Base-by-base conservation (phyloP, 2,888 invertebrate genomes). In the Athalia rosae region DNA sequence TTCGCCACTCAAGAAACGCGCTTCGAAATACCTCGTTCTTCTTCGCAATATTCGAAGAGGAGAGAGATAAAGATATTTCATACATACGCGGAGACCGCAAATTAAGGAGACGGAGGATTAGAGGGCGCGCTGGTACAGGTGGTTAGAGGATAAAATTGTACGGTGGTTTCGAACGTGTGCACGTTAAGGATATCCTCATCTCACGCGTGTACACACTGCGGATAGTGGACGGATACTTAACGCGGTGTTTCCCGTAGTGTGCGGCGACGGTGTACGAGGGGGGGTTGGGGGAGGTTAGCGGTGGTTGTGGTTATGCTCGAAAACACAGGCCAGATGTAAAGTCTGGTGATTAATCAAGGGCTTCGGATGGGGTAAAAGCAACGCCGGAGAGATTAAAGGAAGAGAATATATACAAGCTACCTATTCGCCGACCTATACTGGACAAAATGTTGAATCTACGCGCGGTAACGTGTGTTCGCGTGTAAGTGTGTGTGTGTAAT, bases 301-400 rank as follows among this genome's bases (percentile, higher is more conserved):
- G 61, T 58, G 58, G 45, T 41, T 15, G 74, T 50, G 61, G 74
- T 61, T 74, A 74, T 74, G 74, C 74, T 74, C 61, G 74, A 74
- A 74, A 74, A 74, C 74, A 62, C 74, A 62, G 50, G 58, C 74
- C 61, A 74, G 74, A 74, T 74, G 74, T 62, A 74, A 74, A 74
- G 74, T 74, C 74, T 74, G 61, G 74, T 74, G 74, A 74, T 74
- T 74, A 74, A 74, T 74, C 74, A 74, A 45, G 74, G 62, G 74
- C 59, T 59, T 74, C 74, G 74, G 74, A 62, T 62, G 74, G 74
- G 74, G 71, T 71, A 71, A 71, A 71, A 71, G 71, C 71, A 45
- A 45, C 8, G 28, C 11, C 58, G 8, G 71, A 61, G 62, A 74
- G 74, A 74, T 74, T 62, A 74, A 74, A 74, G 74, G 50, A 61